Evolutionary conservation across 2,113 vertebrate species (phyloP).

Genomic region (Poeciliopsis prolifica): DNA sequence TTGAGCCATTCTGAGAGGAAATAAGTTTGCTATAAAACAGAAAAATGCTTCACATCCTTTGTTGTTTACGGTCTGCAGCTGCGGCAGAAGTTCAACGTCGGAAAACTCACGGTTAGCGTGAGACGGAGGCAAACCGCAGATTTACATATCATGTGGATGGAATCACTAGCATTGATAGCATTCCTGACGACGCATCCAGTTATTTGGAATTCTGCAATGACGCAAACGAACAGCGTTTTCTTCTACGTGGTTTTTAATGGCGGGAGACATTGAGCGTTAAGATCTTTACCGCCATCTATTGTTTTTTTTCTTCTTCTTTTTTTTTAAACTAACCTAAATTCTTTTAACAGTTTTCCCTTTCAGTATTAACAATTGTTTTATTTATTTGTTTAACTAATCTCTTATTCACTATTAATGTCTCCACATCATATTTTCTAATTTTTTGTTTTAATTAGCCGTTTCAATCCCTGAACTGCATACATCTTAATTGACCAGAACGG

Average conservation of each 20-base stretch:
- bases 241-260: not conserved
- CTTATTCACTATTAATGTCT: too few species aligned
- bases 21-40: not conserved
- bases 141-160: conserved; percentile 12
- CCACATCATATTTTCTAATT: too few species aligned
- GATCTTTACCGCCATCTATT: too few species aligned
- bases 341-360: too few species aligned
- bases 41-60: conserved; percentile 9
- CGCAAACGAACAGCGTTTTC: not conserved
- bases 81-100: not conserved
- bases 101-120: not conserved
- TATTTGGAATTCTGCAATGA: conserved; percentile 4
- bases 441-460: too few species aligned
- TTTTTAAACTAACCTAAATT: too few species aligned
- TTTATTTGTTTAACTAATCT: too few species aligned
- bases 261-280: too few species aligned
- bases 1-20: conserved; percentile 51
- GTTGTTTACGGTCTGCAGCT: conserved; percentile 40
- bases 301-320: too few species aligned
- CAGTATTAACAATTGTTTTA: too few species aligned
- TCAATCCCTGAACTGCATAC: not conserved
- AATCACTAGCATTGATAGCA: fast-evolving
- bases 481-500: conserved; percentile 36
- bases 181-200: not conserved
- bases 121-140: not conserved